Conservation (phyloP, 2,888 invertebrate species). For the Rhagium mordax region DNA sequence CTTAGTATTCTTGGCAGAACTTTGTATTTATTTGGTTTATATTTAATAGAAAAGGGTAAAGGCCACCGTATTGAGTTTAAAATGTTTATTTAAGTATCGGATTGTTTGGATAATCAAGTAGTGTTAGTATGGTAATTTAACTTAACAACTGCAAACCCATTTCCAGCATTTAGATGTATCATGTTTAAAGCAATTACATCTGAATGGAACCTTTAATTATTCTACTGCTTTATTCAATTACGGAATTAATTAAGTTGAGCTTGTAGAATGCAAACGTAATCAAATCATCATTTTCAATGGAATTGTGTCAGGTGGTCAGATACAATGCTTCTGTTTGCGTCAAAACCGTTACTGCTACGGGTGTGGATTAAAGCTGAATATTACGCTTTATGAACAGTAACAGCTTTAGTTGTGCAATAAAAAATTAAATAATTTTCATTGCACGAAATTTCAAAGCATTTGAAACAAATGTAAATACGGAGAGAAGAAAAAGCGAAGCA, state of each 20-base stretch:
- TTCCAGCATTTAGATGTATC: background rate
- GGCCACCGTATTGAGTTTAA: background rate
- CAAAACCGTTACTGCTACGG: background rate
- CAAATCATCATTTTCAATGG: background rate
- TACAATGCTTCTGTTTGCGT: background rate
- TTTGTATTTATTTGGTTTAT: background rate
- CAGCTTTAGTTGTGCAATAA: background rate
- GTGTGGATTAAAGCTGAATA: background rate
- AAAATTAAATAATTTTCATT: background rate
- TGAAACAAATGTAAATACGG: background rate
- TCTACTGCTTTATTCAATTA: background rate
- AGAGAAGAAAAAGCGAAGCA: too few relatives aligned
- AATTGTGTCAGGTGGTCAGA: background rate
- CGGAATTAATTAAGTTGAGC: background rate
- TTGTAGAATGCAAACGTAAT: background rate
- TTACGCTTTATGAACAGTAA: background rate
- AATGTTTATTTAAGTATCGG: background rate
- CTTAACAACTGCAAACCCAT: background rate
- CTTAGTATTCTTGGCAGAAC: too few relatives aligned
- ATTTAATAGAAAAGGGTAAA: background rate
- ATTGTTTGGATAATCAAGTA: background rate
- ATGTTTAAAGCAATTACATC: background rate
- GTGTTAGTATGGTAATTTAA: background rate
- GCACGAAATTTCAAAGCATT: too few relatives aligned
- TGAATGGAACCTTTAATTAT: background rate